phyloP scores from a whole-genome alignment of 2,888 invertebrate genomes.

The Xestoiulus laeticollis region DNA sequence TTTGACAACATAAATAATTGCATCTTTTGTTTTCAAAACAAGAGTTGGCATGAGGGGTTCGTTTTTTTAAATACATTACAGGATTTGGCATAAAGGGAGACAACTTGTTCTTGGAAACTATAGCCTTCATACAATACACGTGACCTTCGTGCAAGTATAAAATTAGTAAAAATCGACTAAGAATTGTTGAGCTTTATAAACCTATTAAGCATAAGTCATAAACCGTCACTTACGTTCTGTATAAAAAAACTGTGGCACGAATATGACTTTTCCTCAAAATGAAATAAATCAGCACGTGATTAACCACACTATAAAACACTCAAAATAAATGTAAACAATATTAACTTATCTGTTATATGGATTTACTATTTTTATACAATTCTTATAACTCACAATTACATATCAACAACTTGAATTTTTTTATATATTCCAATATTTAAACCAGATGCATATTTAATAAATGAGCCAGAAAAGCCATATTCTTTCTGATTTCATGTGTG shows the following conservation, averaged over 20 bases:
- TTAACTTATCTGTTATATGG: too few relatives aligned
- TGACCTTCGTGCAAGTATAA: not conserved
- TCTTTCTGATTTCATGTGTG: too few relatives aligned
- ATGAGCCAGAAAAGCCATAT: too few relatives aligned
- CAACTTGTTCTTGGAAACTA: not conserved
- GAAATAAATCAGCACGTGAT: too few relatives aligned
- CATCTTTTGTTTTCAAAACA: constrained; percentile 32
- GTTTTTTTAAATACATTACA: not conserved
- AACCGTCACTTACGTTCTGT: not conserved
- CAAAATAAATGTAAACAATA: too few relatives aligned
- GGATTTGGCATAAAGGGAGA: not conserved
- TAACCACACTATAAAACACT: too few relatives aligned
- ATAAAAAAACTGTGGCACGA: not conserved
- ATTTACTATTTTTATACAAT: too few relatives aligned
- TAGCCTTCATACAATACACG: not conserved
- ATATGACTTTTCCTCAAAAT: not conserved
- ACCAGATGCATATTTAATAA: too few relatives aligned
- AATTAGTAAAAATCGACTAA: not conserved
- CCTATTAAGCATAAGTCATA: not conserved
- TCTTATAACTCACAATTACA: too few relatives aligned
- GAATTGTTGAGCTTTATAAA: too few relatives aligned
- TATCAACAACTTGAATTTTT: too few relatives aligned
- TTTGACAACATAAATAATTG: constrained; percentile 27
- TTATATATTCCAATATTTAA: too few relatives aligned
- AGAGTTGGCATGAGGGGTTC: not conserved